Percentiles rank a stretch among this genome's conserved stretches.
phyloP scores from a whole-genome alignment of 2,113 vertebrate genomes.

The Chascanopsetta lugubris region DNA sequence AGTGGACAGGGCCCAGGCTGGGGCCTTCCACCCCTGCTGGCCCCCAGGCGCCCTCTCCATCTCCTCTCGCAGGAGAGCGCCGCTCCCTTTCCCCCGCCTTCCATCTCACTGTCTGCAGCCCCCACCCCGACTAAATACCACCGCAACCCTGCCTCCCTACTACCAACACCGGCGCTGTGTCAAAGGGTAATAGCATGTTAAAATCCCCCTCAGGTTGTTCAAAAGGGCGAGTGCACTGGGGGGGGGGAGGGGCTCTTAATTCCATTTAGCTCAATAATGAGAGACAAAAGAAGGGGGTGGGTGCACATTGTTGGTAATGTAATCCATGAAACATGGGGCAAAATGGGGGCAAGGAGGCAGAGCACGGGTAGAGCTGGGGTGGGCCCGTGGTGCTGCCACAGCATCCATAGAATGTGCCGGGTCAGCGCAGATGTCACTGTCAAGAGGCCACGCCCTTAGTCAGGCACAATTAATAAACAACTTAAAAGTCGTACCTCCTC shows the following conservation, averaged over 20 bases:
- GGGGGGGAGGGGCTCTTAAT: conserved; percentile 69
- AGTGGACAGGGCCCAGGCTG: conserved; percentile 74
- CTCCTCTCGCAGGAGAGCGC: conserved; percentile 65
- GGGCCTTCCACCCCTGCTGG: conserved; percentile 72
- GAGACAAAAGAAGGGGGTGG: conserved; percentile 57
- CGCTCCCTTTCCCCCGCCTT: conserved; percentile 70
- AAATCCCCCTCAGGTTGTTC: conserved; percentile 77
- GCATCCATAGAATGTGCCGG: too few relatives aligned
- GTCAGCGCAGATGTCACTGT: too few relatives aligned
- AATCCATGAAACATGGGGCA: too few relatives aligned
- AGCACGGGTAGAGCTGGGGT: too few relatives aligned
- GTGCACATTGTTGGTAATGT: too few relatives aligned
- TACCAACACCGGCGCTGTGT: conserved; percentile 67
- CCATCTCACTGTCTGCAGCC: conserved; percentile 70
- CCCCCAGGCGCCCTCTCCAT: conserved; percentile 75
- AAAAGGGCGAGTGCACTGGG: conserved; percentile 63
- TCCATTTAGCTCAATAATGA: conserved; percentile 70
- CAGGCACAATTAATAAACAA: too few relatives aligned
- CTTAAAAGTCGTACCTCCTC: too few relatives aligned
- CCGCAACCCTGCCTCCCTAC: conserved; percentile 68
- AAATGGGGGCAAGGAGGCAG: too few relatives aligned
- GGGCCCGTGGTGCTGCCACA: too few relatives aligned
- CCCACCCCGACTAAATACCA: conserved; percentile 70
- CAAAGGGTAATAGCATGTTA: conserved; percentile 82
- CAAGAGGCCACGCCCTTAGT: too few relatives aligned